A percentile compares a stretch with the other conserved stretches of the same genome.
These are phyloP conservation scores for Stenotaenia linearis DNA, from an alignment of 2,888 invertebrate genomes.

Conservation along the genomic window DNA sequence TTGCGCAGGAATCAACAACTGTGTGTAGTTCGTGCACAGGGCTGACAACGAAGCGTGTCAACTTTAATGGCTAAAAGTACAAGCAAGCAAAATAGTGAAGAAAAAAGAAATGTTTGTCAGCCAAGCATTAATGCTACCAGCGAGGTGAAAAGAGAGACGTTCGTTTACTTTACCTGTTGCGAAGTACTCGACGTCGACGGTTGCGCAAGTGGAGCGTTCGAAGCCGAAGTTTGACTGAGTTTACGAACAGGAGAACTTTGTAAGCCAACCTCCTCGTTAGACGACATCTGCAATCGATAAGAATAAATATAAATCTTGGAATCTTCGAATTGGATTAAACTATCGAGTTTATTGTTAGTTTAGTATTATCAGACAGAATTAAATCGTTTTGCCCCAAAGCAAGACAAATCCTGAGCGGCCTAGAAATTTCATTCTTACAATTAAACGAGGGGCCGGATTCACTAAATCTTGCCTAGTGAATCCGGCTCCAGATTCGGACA, in stretches of 20 bases:
- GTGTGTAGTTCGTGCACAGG: slow-evolving; percentile 59
- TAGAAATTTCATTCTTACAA: too few species aligned
- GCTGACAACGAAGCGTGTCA: slow-evolving; percentile 74
- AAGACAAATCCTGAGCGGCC: too few species aligned
- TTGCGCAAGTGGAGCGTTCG: slow-evolving; percentile 44
- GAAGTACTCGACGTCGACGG: too few species aligned
- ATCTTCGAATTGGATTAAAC: too few species aligned
- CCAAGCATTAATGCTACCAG: background rate
- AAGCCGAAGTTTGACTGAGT: background rate
- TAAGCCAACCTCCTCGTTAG: slow-evolving; percentile 18
- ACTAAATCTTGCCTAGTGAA: too few species aligned
- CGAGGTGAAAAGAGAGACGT: background rate
- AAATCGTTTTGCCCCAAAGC: too few species aligned
- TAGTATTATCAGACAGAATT: too few species aligned
- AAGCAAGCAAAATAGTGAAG: slow-evolving; percentile 28
- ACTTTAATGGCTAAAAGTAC: slow-evolving; percentile 56
- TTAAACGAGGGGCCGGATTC: too few species aligned
- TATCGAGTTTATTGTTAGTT: too few species aligned
- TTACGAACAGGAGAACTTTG: slow-evolving; percentile 31
- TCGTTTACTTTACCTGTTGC: background rate
- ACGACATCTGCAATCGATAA: background rate
- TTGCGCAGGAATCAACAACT: slow-evolving; percentile 12
- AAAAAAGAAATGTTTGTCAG: slow-evolving; percentile 6
- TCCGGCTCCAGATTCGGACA: too few species aligned
- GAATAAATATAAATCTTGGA: background rate